Base-by-base conservation (phyloP, 2,797 vertebrate genomes). In the Phataginus tricuspis region DNA sequence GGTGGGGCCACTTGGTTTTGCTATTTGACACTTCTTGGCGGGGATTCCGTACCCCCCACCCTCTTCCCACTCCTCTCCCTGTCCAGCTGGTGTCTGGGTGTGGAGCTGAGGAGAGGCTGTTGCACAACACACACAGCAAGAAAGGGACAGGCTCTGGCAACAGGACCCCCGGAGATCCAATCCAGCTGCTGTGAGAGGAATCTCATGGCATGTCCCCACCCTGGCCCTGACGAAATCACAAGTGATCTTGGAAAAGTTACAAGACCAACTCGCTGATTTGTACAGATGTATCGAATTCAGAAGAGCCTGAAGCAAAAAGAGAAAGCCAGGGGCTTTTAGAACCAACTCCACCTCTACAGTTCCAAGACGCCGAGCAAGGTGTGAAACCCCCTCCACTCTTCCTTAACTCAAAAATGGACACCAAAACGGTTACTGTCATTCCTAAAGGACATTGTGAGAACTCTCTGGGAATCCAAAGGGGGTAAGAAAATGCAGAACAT, bases 181-280 rank as follows among this genome's bases (percentile, higher is more conserved):
- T 59, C 96, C 95, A 91, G 96, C 96, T 97, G 88, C 84, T 83
- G n/a, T 25, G 18, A 61, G 87, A 94, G 51, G 71, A 85, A 63
- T 90, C 74, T 92, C 88, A 51, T 45, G 64, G 84, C 66, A 55
- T 23, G 49, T 92, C 87, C 63, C 85, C 92, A 95, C 92, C 96
- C 90, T 90, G 83, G n/a, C 78, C 63, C 57, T 87, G 91, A 95
- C 13, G 74, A 96, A 96, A 95, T 93, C 88, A 59, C 93, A 78
- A 88, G 63, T 57, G 90, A 83, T 86, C 55, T 75, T 96, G 92
- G 95, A 95, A 75, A 53, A n/a, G 6, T 57, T 71, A 86, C 92
- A 95, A 80, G 37, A 84, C 92, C 64, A 66, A 53, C 74, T 94
- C 72, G 85, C 63, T 75, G 29, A 77, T 77, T 10, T 61, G 57